Conservation (phyloP, 1,140 invertebrate species). For the Plectrocnemia conspersa region DNA sequence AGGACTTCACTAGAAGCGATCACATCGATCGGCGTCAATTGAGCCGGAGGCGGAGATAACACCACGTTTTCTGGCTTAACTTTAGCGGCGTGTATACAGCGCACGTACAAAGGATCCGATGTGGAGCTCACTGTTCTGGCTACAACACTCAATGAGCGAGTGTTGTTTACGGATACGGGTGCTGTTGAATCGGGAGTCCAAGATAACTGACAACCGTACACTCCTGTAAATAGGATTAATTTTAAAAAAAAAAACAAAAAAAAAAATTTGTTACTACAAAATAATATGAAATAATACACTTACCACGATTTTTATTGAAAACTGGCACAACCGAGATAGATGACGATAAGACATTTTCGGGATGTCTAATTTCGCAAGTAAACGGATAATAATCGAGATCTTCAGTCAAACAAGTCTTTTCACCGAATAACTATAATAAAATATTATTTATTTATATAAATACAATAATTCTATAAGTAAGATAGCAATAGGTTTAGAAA, state of each 20-base stretch:
- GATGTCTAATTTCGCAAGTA: conserved; percentile 21
- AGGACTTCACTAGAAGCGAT: conserved; percentile 19
- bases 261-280: conserved; percentile 1
- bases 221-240: conserved; percentile 10
- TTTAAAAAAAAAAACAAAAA: no score
- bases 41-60: conserved; percentile 25
- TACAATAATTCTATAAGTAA: conserved; percentile 1
- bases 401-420: conserved; percentile 17
- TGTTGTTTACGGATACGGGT: neutral
- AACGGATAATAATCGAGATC: conserved; percentile 23
- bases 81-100: conserved; percentile 12
- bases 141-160: neutral
- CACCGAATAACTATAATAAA: conserved; percentile 22
- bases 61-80: conserved; percentile 1
- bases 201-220: conserved; percentile 11
- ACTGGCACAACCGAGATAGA: conserved; percentile 10
- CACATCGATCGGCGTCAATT: conserved; percentile 17
- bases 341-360: neutral
- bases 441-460: neutral
- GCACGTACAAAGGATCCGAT: neutral
- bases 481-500: conserved; percentile 2
- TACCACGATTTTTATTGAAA: conserved; percentile 21
- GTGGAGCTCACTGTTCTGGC: conserved; percentile 11
- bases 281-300: neutral
- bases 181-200: conserved; percentile 2